phyloP scores from a whole-genome alignment of 2,113 vertebrate genomes.

The Crotalus helleri region DNA sequence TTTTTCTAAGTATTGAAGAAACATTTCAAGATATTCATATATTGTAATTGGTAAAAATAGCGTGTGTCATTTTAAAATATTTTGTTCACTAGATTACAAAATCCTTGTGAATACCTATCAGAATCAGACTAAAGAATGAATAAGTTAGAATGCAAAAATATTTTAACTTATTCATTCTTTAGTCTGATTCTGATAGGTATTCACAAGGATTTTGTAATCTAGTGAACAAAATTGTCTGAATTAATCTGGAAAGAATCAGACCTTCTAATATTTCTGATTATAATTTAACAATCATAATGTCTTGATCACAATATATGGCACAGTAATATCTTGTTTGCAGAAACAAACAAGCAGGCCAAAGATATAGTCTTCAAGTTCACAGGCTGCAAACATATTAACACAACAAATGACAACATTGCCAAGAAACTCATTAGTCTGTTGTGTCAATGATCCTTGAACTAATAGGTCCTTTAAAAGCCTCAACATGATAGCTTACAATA shows the following conservation, averaged over 20 bases:
- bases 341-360: neutral
- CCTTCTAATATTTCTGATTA: neutral
- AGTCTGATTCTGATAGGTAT: neutral
- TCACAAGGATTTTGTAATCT: neutral
- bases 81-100: neutral
- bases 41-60: neutral
- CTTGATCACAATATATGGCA: neutral
- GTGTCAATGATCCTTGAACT: neutral
- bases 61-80: neutral
- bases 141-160: neutral
- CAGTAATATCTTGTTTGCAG: neutral
- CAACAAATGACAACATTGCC: slow-evolving; percentile 22
- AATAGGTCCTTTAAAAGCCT: neutral
- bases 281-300: neutral
- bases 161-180: neutral
- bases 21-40: neutral
- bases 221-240: neutral
- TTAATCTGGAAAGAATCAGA: neutral
- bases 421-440: slow-evolving; percentile 30
- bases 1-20: neutral
- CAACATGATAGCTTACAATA: slow-evolving; percentile 17
- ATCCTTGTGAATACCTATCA: neutral
- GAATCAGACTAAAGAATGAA: neutral
- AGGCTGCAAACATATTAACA: slow-evolving; percentile 6
- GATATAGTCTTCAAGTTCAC: neutral